Evolutionary conservation across 2,797 vertebrate genomes (phyloP).

Genomic region (Poeciliopsis paucimaculata): DNA sequence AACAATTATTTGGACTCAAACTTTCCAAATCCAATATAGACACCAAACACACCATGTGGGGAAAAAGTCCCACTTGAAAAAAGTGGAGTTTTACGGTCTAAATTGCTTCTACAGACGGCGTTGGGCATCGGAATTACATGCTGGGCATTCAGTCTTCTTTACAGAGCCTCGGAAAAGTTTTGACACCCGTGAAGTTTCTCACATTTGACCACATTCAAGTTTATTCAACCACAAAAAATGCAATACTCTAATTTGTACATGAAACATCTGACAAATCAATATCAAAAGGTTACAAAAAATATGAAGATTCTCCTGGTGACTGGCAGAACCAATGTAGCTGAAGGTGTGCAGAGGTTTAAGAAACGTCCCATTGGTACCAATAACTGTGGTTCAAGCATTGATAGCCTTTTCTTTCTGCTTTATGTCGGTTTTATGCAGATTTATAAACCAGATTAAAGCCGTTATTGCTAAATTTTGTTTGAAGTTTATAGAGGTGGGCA

Average conservation of each 20-base stretch:
- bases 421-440: neutral
- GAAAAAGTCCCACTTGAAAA: constrained; percentile 26
- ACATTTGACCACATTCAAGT: neutral
- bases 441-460: neutral
- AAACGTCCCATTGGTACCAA: neutral
- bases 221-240: neutral
- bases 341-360: neutral
- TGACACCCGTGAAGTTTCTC: neutral
- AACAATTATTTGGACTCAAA: constrained; percentile 35
- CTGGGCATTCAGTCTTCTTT: constrained; percentile 29
- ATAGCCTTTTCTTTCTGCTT: neutral
- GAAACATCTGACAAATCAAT: neutral
- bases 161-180: constrained; percentile 5
- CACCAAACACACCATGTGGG: constrained; percentile 50
- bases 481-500: neutral
- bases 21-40: constrained; percentile 53
- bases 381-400: neutral
- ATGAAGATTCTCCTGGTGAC: neutral
- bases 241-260: neutral
- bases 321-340: neutral
- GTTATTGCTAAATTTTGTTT: neutral
- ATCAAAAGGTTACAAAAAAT: neutral
- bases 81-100: constrained; percentile 45
- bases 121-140: constrained; percentile 41
- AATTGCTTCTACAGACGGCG: constrained; percentile 65